phyloP scores from a whole-genome alignment of 2,888 invertebrate species.

The Cryptophagus acutangulus region DNA sequence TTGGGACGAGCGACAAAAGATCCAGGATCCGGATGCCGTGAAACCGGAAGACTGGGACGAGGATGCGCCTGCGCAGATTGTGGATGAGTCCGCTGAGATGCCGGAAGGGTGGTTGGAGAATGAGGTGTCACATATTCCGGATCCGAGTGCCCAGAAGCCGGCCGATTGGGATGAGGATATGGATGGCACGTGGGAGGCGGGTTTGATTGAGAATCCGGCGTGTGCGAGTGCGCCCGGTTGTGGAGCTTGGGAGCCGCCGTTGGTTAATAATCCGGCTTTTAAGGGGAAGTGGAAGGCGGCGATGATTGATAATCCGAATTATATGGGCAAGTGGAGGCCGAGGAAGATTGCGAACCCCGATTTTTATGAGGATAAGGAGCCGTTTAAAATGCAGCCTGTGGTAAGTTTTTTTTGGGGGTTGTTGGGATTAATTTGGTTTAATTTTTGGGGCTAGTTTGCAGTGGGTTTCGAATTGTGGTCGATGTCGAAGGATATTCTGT shows the following conservation, averaged over 20 bases:
- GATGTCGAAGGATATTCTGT: slow-evolving; percentile 89
- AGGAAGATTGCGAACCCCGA: slow-evolving; percentile 85
- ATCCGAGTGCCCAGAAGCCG: slow-evolving; percentile 82
- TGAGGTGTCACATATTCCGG: slow-evolving; percentile 80
- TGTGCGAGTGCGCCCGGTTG: slow-evolving; percentile 76
- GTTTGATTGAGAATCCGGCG: slow-evolving; percentile 82
- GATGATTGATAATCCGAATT: slow-evolving; percentile 86
- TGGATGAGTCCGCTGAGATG: slow-evolving; percentile 76
- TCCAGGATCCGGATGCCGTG: slow-evolving; percentile 52
- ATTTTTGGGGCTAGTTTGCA: slow-evolving; percentile 62
- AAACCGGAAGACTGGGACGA: slow-evolving; percentile 99
- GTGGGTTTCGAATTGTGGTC: slow-evolving; percentile 98
- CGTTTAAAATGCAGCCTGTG: slow-evolving; percentile 86
- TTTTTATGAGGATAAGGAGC: slow-evolving; percentile 84
- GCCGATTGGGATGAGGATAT: slow-evolving; percentile 97
- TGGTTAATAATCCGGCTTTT: slow-evolving; percentile 83
- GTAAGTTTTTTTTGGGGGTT: slow-evolving; percentile 70
- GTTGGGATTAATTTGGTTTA: slow-evolving; percentile 10
- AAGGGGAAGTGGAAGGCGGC: slow-evolving; percentile 93
- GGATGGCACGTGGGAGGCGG: slow-evolving; percentile 98
- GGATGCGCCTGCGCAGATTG: slow-evolving; percentile 82
- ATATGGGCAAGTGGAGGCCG: slow-evolving; percentile 93
- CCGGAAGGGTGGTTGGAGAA: slow-evolving; percentile 92
- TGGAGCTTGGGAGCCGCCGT: slow-evolving; percentile 82
- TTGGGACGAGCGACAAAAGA: slow-evolving; percentile 77